Evolutionary conservation across 2,113 vertebrate species (phyloP).

Genomic region (Mesembrinibis cayennensis): DNA sequence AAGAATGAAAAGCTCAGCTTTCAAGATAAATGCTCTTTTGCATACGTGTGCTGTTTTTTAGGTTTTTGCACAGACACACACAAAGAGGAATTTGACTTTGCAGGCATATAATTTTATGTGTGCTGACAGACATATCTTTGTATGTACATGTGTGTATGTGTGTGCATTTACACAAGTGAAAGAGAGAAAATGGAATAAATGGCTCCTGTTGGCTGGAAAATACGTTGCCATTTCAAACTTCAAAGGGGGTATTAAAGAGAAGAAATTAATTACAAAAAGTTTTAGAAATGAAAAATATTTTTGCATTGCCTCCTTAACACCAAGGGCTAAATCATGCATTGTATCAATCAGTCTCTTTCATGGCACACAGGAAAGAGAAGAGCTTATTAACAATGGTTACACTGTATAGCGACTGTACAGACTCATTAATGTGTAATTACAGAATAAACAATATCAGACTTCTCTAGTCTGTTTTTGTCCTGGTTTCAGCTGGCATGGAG

Average conservation of each 20-base stretch:
- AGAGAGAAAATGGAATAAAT: not conserved
- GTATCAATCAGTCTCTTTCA: not conserved
- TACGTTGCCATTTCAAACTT: not conserved
- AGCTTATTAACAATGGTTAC: not conserved
- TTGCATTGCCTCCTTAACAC: not conserved
- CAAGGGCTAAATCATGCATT: not conserved
- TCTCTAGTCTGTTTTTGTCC: not conserved
- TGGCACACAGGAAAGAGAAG: not conserved
- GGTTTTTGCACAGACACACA: not conserved
- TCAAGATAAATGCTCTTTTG: not conserved
- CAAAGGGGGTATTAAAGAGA: not conserved
- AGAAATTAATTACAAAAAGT: not conserved
- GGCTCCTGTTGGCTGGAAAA: not conserved
- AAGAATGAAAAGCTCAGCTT: not conserved
- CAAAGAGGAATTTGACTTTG: not conserved
- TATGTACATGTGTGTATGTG: not conserved
- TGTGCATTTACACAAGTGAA: not conserved
- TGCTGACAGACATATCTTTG: not conserved
- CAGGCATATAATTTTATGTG: not conserved
- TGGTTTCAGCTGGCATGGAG: too few species aligned
- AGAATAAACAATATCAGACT: constrained; percentile 21
- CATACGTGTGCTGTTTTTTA: not conserved
- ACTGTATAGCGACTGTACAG: not conserved
- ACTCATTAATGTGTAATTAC: not conserved
- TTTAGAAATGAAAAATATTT: not conserved